These are phyloP conservation scores for Deroplatys truncata DNA, from an alignment of 2,888 invertebrate species.

Conservation along the genomic window DNA sequence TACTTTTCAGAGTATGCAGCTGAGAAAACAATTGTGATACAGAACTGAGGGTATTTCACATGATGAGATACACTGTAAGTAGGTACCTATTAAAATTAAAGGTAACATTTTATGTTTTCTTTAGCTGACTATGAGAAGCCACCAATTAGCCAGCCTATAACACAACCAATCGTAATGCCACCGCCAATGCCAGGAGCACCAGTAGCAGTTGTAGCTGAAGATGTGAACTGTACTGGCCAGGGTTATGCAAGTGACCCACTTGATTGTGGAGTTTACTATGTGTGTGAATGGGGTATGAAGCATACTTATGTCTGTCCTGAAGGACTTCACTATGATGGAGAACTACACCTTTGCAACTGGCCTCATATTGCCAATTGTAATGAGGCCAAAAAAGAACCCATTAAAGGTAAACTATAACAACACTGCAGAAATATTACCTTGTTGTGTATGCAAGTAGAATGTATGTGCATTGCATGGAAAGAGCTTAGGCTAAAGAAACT, in stretches of 20 bases:
- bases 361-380: conserved; percentile 36
- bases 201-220: conserved; percentile 15
- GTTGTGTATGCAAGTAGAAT: too few species aligned
- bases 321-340: conserved; percentile 38
- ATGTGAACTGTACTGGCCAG: conserved; percentile 39
- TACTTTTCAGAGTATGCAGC: too few species aligned
- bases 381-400: neutral
- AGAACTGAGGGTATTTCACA: too few species aligned
- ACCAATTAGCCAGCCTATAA: neutral
- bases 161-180: conserved; percentile 15
- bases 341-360: conserved; percentile 40
- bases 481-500: neutral
- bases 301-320: conserved; percentile 39
- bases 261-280: conserved; percentile 46
- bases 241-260: conserved; percentile 47
- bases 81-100: too few species aligned
- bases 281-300: conserved; percentile 41
- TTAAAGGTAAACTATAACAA: neutral
- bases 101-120: neutral
- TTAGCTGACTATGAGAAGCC: neutral
- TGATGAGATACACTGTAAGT: too few species aligned
- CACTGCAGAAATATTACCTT: neutral
- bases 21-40: too few species aligned
- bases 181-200: conserved; percentile 23
- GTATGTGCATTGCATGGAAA: neutral